phyloP scores from a whole-genome alignment of 2,113 vertebrate genomes.

The Antechinus stuartii region DNA sequence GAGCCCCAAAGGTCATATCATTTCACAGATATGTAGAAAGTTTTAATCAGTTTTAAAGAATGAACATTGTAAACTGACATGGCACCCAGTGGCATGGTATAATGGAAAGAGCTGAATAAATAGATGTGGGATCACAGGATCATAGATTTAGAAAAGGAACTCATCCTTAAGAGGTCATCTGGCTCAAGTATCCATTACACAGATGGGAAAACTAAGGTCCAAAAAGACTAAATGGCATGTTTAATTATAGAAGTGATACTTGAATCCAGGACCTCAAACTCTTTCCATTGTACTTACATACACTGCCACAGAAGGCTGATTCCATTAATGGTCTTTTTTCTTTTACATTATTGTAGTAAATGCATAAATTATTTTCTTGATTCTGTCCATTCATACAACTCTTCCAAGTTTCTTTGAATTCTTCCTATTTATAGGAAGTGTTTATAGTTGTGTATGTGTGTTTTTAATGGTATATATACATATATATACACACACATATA shows the following conservation, averaged over 20 bases:
- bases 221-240: neutral
- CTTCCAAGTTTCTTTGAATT: neutral
- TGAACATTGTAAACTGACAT: neutral
- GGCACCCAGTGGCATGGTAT: neutral
- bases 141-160: neutral
- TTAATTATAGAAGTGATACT: neutral
- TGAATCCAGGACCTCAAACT: neutral
- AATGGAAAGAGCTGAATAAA: neutral
- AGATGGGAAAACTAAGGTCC: neutral
- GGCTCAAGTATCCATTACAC: neutral
- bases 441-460: neutral
- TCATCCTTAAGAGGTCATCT: neutral
- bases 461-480: neutral
- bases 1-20: neutral
- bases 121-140: neutral
- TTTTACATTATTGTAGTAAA: neutral
- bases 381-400: neutral
- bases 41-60: neutral
- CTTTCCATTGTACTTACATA: neutral
- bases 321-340: neutral
- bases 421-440: neutral
- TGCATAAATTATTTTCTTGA: neutral
- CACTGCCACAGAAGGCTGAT: neutral
- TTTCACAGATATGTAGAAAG: neutral
- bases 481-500: neutral